A percentile compares a stretch with the other conserved stretches of the same genome.
Evolutionary conservation across 1,140 invertebrate species (phyloP).

Genomic region (Panagrolaimus sp.): DNA sequence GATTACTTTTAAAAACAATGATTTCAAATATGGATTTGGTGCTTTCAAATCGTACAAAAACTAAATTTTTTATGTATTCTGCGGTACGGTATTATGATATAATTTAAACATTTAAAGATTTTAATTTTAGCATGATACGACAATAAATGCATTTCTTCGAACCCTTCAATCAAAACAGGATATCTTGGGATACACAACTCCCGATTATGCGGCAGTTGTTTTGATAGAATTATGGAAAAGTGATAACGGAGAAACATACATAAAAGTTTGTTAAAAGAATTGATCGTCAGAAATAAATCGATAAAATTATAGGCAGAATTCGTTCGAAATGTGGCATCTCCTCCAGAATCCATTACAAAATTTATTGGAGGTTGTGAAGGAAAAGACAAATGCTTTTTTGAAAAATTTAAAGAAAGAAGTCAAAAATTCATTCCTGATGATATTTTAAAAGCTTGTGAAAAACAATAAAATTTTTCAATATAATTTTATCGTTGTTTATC

Average conservation of each 20-base stretch:
- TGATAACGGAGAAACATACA: too few relatives aligned
- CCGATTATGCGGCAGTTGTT: not conserved
- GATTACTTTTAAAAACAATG: not conserved
- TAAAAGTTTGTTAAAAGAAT: too few relatives aligned
- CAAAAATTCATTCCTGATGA: too few relatives aligned
- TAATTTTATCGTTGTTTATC: too few relatives aligned
- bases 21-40: conserved; percentile 4
- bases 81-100: not conserved
- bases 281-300: too few relatives aligned
- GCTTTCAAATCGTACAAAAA: not conserved
- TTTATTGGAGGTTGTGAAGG: not conserved
- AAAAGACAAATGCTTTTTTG: not conserved
- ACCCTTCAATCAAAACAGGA: not conserved
- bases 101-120: not conserved
- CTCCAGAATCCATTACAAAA: not conserved
- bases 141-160: not conserved
- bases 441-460: too few relatives aligned
- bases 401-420: not conserved
- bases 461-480: too few relatives aligned
- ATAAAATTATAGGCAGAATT: too few relatives aligned
- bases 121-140: conserved; percentile 2
- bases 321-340: not conserved
- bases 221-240: conserved; percentile 8
- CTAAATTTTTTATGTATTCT: conserved; percentile 8
- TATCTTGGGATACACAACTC: not conserved